Base-by-base conservation (phyloP, 1,140 invertebrate species). In the Saccostrea cuccullata region DNA sequence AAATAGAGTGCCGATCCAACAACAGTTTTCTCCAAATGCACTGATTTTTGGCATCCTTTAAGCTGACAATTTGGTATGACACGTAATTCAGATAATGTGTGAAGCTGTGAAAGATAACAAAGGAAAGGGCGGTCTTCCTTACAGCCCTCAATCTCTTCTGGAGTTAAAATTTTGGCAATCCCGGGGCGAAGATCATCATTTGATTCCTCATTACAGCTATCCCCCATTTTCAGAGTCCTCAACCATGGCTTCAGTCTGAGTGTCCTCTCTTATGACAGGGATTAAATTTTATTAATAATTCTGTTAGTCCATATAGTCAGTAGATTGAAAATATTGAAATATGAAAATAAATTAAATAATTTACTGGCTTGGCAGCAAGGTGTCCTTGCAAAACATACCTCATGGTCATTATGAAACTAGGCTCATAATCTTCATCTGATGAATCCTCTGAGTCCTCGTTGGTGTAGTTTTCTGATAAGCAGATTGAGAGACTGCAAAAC, bases 211-310 rank as follows among this genome's bases (percentile, higher is more conserved):
- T 70, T 11, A 70, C 20, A 70, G 23, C 67, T 11, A n/a, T 70
- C n/a, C 67, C 67, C 23, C 67, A 70, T 70, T 9, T 9, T 70
- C 67, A n/a, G 67, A 70, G 2, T 70, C 67, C 23, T 70, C 67
- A 70, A 70, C 23, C 67, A 70, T 70, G 67, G 67, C 67, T n/a
- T 23, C n/a, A 70, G 67, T 70, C 23, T 70, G 67, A n/a, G n/a
- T 70, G 67, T n/a, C n/a, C 67, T 70, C 67, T 70, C 67, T 70
- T 8, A 70, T n/a, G n/a, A 20, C n/a, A 70, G 64, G 15, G n/a
- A 70, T 70, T 2, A 70, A 70, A 70, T 9, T n/a, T 70, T 70
- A 70, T 70, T n/a, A 70, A 70, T 70, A n/a, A 70, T 70, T 70
- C 64, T 20, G n/a, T 20, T 20, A n/a, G 23, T 36, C 30, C 30